These are phyloP conservation scores for Solen grandis DNA, from an alignment of 1,140 invertebrate species.

Conservation along the genomic window DNA sequence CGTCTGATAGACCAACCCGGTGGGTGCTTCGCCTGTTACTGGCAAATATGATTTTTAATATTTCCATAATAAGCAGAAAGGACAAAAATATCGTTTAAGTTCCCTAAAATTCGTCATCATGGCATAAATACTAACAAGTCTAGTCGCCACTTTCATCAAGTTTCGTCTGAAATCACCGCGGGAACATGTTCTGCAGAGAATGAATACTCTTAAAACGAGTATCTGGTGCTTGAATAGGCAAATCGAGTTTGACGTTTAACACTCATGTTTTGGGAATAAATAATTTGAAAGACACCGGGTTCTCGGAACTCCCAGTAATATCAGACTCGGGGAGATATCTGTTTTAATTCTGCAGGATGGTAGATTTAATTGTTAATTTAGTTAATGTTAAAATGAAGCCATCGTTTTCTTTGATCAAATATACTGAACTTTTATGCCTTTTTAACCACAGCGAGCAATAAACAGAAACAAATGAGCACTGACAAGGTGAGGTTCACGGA, in stretches of 20 bases:
- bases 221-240: slow-evolving; percentile 18
- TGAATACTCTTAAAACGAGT: slow-evolving; percentile 33
- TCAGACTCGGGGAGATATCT: slow-evolving; percentile 7
- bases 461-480: no score
- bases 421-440: no score
- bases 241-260: slow-evolving; percentile 55
- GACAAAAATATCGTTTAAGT: no score
- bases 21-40: no score
- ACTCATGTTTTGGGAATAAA: slow-evolving; percentile 21
- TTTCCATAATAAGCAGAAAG: no score
- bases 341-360: not conserved
- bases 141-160: slow-evolving; percentile 56
- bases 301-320: slow-evolving; percentile 24
- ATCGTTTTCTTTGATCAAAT: not conserved
- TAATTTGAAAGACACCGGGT: slow-evolving; percentile 29
- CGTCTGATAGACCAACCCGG: no score
- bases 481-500: no score
- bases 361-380: slow-evolving; percentile 43
- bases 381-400: slow-evolving; percentile 45
- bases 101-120: no score
- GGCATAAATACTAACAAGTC: not conserved
- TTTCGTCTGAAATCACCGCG: slow-evolving; percentile 45
- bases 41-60: no score
- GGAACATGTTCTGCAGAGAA: slow-evolving; percentile 22
- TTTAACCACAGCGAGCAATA: no score